phyloP scores from a whole-genome alignment of 1,140 invertebrate genomes.

The Calliphora vicina region DNA sequence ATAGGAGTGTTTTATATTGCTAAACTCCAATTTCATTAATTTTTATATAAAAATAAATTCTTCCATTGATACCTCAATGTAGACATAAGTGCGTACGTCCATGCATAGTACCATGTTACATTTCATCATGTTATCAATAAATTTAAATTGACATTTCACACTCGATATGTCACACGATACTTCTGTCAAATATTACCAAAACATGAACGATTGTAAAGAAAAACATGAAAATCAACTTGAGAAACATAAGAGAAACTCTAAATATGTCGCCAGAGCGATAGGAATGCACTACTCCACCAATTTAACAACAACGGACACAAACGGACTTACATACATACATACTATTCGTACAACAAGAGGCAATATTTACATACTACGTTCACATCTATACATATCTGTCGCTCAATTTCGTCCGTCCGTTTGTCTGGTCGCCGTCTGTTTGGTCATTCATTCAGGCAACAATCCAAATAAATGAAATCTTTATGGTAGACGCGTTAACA shows the following conservation, averaged over 20 bases:
- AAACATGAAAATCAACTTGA: conserved; percentile 23
- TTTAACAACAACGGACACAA: not conserved
- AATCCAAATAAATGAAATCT: conserved; percentile 18
- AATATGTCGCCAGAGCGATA: conserved; percentile 17
- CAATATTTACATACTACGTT: not conserved
- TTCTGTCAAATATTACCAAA: conserved; percentile 35
- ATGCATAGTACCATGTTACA: conserved; percentile 21
- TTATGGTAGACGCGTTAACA: conserved; percentile 55
- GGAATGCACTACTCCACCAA: not conserved
- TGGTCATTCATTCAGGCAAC: conserved; percentile 3
- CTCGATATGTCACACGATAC: conserved; percentile 63
- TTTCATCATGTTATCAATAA: conserved; percentile 61
- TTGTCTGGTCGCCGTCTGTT: not conserved
- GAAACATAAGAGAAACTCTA: conserved; percentile 14
- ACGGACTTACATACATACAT: not conserved
- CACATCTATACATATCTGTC: not conserved
- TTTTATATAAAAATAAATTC: too few species aligned
- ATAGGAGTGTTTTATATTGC: too few species aligned
- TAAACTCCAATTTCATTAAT: too few species aligned
- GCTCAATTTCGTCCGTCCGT: not conserved
- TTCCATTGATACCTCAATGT: too few species aligned
- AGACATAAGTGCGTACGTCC: too few species aligned
- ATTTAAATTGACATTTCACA: conserved; percentile 64
- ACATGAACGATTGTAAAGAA: not conserved
- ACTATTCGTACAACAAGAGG: not conserved